phyloP scores from a whole-genome alignment of 1,140 invertebrate genomes.

The Coenobita brevimanus region DNA sequence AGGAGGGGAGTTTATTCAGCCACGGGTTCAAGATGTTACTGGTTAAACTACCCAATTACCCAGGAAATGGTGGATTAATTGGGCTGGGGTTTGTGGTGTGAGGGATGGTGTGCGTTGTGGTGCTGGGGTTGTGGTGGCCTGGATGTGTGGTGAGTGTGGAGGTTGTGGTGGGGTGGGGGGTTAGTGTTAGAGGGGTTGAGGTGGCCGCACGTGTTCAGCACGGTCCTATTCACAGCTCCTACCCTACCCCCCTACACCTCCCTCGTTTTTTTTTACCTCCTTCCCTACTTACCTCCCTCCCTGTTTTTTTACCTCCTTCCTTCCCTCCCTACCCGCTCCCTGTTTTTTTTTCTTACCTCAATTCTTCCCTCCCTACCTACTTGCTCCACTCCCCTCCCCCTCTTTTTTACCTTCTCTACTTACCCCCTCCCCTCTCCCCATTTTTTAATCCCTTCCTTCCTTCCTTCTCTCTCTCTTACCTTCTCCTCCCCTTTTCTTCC shows the following conservation, averaged over 20 bases:
- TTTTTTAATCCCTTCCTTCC: background rate
- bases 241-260: background rate
- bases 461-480: background rate
- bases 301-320: background rate
- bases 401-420: constrained; percentile 14
- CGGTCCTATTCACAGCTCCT: background rate
- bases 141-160: too few species aligned
- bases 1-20: too few species aligned
- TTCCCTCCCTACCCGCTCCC: background rate
- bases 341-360: too few species aligned
- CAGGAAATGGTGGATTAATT: too few species aligned
- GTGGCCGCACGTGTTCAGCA: too few species aligned
- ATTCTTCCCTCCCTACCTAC: background rate
- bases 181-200: too few species aligned
- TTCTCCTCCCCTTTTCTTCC: background rate
- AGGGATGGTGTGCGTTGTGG: too few species aligned
- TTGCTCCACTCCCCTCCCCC: background rate
- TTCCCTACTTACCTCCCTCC: background rate
- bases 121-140: too few species aligned
- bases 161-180: too few species aligned
- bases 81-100: too few species aligned
- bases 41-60: too few species aligned
- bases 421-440: background rate
- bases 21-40: too few species aligned
- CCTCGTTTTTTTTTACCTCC: background rate